Base-by-base conservation (phyloP, 2,888 invertebrate genomes). In the Dicyrtomina minuta region DNA sequence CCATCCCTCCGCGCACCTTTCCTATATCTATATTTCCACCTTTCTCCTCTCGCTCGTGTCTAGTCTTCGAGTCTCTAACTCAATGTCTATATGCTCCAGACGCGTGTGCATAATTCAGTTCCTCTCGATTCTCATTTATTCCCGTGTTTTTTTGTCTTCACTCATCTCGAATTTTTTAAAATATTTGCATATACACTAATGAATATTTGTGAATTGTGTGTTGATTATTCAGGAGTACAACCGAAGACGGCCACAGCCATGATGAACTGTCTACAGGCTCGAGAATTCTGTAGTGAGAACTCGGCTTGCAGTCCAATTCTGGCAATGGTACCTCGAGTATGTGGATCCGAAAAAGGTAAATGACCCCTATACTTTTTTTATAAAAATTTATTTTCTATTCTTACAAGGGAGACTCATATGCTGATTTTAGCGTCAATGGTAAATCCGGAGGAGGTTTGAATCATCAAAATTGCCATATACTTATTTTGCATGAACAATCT, bases 261-360 rank as follows among this genome's bases (percentile, higher is more conserved):
- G 81, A 85, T 93, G 80, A 93, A 93, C 85, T 94, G 94, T 83
- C 87, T 93, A 77, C 86, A 91, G 81, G 93, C 93, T 67, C 87
- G 93, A 78, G 91, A 93, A 83, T 86, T 92, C 74, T 94, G 94
- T 84, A 91, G 91, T 83, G 92, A 93, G 81, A 92, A 94, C 84
- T 88, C 91, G 72, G 91, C 92, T 77, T 94, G 94, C 84, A 90
- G 91, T 77, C 91, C 93, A 75, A 93, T 93, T 82, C 84, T 93
- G 81, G 92, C 93, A 84, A 92, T 93, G 80, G 92, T 93, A 81
- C 93, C 93, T 67, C 87, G 93, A 79, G 92, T 93, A 79, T 94
- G 93, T 83, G 93, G 93, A 75, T 90, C 91, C 76, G 93, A 93
- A 86, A 88, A 91, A 82, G 93, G 93, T 93, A 83, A 89, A 89